Base-by-base conservation (phyloP, 2,797 vertebrate genomes). In the Pseudomugil tenellus region DNA sequence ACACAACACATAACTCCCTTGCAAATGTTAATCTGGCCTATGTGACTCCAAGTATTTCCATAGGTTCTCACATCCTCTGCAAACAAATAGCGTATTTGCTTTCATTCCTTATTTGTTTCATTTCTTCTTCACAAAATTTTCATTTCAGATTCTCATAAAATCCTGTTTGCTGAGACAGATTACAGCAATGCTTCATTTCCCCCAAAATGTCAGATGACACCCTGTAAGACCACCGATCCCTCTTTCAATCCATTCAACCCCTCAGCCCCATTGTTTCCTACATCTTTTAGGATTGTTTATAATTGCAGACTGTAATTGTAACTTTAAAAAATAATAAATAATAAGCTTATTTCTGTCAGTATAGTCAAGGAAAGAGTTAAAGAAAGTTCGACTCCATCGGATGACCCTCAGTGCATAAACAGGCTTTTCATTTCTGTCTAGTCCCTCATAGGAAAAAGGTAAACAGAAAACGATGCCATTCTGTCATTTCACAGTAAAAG, bases 141-240 rank as follows among this genome's bases (percentile, higher is more conserved):
- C 25, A 76, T 78, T 77, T 72, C 11, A 23, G 59, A 19, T 80
- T 68, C 72, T 75, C 67, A 74, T 79, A 57, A 80, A 84, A 81
- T 67, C 68, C 61, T 86, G 62, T 88, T 84, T 83, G 58, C 77
- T 58, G 61, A 81, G 63, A 58, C 68, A 70, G 71, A 86, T 68
- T 75, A 78, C n/a, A 51, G 51, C 54, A 68, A 65, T 61, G 67
- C 19, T 39, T 85, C 32, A 72, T 79, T 76, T 77, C 49, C 67
- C 74, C 41, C 19, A 73, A 88, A 87, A 88, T 86, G 75, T 87
- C 83, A 85, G 79, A 74, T 74, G 75, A 67, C 79, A 74, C 55
- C 67, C 67, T 84, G 46, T 81, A 81, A 84, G 75, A 72, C 79
- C 60, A 60, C 1, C 8, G 57, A 87, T 86, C 58, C 34, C 31